Evolutionary conservation across 2,888 invertebrate species (phyloP).

Genomic region (Ceramica pisi): DNA sequence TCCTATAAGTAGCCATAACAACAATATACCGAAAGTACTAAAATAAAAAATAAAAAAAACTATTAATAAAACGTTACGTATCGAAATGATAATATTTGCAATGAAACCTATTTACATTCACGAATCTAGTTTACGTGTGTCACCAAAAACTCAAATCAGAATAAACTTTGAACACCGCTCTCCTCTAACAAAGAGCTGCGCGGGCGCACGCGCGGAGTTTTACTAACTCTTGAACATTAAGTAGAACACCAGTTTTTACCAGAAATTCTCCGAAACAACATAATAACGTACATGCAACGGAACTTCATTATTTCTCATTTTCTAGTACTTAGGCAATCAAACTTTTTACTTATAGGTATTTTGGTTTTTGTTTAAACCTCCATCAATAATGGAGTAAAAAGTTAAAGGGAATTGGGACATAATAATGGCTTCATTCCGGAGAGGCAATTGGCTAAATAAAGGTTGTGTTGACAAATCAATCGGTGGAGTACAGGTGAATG

Average conservation of each 20-base stretch:
- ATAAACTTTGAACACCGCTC: slow-evolving; percentile 73
- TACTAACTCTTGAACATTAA: slow-evolving; percentile 56
- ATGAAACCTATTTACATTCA: no score
- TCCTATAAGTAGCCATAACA: no score
- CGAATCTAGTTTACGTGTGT: no score
- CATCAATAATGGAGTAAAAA: slow-evolving; percentile 4
- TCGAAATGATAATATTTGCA: no score
- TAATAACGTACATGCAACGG: slow-evolving; percentile 39
- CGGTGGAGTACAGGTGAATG: not conserved
- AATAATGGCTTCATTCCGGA: not conserved
- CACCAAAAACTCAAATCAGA: not conserved
- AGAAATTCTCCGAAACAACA: slow-evolving; percentile 53
- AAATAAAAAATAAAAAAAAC: no score
- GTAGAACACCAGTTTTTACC: slow-evolving; percentile 57
- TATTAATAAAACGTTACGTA: no score
- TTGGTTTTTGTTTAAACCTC: slow-evolving; percentile 6
- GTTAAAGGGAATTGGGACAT: not conserved
- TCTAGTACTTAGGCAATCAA: not conserved
- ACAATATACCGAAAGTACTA: no score
- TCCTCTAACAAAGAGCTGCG: slow-evolving; percentile 70
- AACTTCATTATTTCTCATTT: slow-evolving; percentile 33
- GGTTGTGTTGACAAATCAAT: not conserved
- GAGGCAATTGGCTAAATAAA: not conserved
- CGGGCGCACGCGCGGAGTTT: slow-evolving; percentile 76
- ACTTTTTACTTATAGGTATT: not conserved